Evolutionary conservation across 2,113 vertebrate genomes (phyloP).

Genomic region (Elanus axillaris): DNA sequence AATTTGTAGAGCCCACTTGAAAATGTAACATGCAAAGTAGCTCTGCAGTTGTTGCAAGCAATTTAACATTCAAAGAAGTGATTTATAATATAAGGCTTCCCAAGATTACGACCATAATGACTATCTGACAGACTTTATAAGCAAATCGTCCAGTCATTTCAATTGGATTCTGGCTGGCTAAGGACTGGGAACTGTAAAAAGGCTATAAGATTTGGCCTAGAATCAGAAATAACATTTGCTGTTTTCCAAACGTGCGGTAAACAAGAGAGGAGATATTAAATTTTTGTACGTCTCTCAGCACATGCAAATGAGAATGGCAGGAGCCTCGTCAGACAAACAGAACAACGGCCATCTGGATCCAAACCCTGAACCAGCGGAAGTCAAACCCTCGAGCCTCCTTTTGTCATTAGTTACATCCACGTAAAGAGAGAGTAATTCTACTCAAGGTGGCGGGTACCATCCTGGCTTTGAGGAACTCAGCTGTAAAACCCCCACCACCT

Average conservation of each 20-base stretch:
- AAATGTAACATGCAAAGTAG: slow-evolving; percentile 4
- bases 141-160: slow-evolving; percentile 51
- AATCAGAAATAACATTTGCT: slow-evolving; percentile 63
- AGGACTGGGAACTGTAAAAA: slow-evolving; percentile 61
- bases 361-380: background rate
- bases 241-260: slow-evolving; percentile 52
- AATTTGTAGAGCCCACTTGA: slow-evolving; percentile 10
- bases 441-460: rapidly evolving
- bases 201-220: slow-evolving; percentile 56
- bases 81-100: slow-evolving; percentile 35
- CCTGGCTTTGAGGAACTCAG: background rate
- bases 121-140: slow-evolving; percentile 59
- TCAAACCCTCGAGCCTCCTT: slow-evolving; percentile 6
- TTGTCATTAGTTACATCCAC: background rate
- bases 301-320: slow-evolving; percentile 48
- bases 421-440: background rate
- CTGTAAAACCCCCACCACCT: background rate
- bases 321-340: slow-evolving; percentile 20
- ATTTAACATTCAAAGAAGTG: slow-evolving; percentile 57
- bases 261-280: slow-evolving; percentile 56
- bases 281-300: slow-evolving; percentile 46
- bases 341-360: slow-evolving; percentile 23
- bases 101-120: slow-evolving; percentile 29
- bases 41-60: slow-evolving; percentile 43
- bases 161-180: slow-evolving; percentile 44